These are phyloP conservation scores for Arctia plantaginis DNA, from an alignment of 2,888 invertebrate genomes.

Conservation along the genomic window DNA sequence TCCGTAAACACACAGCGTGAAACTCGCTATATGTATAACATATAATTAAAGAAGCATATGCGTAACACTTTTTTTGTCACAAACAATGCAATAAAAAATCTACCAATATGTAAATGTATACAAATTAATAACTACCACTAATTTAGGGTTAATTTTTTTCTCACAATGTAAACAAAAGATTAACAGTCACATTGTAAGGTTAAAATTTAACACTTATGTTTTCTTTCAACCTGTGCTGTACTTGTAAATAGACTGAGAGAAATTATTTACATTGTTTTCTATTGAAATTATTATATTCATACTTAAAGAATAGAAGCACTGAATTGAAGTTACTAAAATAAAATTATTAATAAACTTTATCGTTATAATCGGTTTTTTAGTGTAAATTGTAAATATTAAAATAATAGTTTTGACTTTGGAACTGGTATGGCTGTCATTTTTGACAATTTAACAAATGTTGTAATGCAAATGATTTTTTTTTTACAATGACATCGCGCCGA, in stretches of 20 bases:
- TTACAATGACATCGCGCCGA: slow-evolving; percentile 64
- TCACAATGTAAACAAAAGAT: slow-evolving; percentile 73
- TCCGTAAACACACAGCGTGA: slow-evolving; percentile 14
- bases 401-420: slow-evolving; percentile 51
- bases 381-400: slow-evolving; percentile 30
- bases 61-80: slow-evolving; percentile 30
- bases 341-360: slow-evolving; percentile 32
- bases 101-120: slow-evolving; percentile 39
- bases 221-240: slow-evolving; percentile 33
- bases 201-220: slow-evolving; percentile 44
- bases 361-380: slow-evolving; percentile 27
- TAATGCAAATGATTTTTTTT: slow-evolving; percentile 67
- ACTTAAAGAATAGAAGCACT: not conserved
- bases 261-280: slow-evolving; percentile 7
- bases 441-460: slow-evolving; percentile 62
- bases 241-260: slow-evolving; percentile 35
- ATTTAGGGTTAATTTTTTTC: slow-evolving; percentile 69
- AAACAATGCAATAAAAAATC: slow-evolving; percentile 27
- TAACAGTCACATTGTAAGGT: slow-evolving; percentile 43
- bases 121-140: slow-evolving; percentile 53
- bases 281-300: not conserved
- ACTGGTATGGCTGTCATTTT: slow-evolving; percentile 48
- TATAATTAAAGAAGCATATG: slow-evolving; percentile 17
- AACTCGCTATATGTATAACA: slow-evolving; percentile 6
- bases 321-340: slow-evolving; percentile 2